These are phyloP conservation scores for Lasioglossum leucozonium DNA, from an alignment of 2,888 invertebrate genomes.

Conservation along the genomic window DNA sequence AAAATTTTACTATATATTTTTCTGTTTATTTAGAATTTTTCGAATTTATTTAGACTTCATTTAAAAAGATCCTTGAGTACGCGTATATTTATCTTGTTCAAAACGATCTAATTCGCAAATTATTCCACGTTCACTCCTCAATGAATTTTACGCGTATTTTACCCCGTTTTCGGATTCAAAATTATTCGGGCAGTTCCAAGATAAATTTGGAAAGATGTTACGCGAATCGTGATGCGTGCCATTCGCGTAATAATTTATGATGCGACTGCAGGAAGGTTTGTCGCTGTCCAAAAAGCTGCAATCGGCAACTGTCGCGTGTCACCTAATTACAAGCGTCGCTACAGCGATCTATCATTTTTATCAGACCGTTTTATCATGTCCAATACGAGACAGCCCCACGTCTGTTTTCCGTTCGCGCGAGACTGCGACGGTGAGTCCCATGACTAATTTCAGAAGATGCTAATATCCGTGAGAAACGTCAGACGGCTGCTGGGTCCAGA, in stretches of 20 bases:
- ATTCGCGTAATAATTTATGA: neutral
- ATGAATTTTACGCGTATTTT: neutral
- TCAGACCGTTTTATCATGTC: neutral
- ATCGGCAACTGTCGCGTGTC: neutral
- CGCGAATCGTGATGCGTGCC: neutral
- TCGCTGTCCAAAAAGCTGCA: neutral
- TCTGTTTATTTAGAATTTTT: neutral
- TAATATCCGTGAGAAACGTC: conserved; percentile 27
- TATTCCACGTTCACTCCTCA: neutral
- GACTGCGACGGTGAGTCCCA: conserved; percentile 3
- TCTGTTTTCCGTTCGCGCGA: neutral
- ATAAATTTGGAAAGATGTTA: neutral
- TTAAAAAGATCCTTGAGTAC: neutral
- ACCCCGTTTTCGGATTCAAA: neutral
- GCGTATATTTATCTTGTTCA: neutral
- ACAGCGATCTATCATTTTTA: neutral
- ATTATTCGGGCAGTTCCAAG: neutral
- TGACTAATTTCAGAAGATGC: conserved; percentile 36
- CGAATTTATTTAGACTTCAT: neutral
- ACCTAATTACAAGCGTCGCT: neutral
- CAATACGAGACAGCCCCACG: neutral
- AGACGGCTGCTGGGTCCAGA: conserved; percentile 6
- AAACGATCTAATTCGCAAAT: neutral
- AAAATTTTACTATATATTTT: neutral
- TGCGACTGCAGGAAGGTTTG: neutral